Base-by-base conservation (phyloP, 2,113 vertebrate genomes). In the Megaleporinus macrocephalus region DNA sequence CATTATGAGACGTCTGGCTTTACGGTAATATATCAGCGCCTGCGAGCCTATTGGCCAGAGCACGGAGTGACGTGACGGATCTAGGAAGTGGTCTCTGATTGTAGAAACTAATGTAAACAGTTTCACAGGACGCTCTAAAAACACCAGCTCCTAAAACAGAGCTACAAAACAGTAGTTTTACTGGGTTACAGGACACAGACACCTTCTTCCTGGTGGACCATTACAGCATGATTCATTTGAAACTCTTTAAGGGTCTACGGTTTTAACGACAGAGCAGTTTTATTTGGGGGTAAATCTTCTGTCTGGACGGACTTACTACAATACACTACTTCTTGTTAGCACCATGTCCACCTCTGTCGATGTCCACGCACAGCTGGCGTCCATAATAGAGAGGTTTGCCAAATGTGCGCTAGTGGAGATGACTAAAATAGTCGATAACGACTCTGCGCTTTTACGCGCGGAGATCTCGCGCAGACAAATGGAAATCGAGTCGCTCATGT, bases 391-490 rank as follows among this genome's bases (percentile, higher is more conserved):
- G 53, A 81, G 87, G 4, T 84, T 88, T 41, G 82, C 87, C 4
- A 84, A 82, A 47, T 80, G 85, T 3, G 88, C 88, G 11, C 77
- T 89, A 27, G 41, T 86, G 11, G 88, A 89, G 33, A 89, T 89
- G 83, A 87, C 81, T 9, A 86, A 83, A 69, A 72, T 86, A 15
- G 69, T 88, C 14, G 83, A 88, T 22, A 76, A 83, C 20, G 83
- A 85, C 57, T 71, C 83, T 29, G 70, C 84, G 57, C 66, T 83
- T 33, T 79, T 85, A 57, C 85, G 73, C 0, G 66, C 81, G 41
- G 88, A 89, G 73, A 85, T 89, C 26, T 82, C 83, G 18, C 74
- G 87, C 4, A 74, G 88, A 10, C 76, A 87, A 36, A 88, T 83
- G 76, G 88, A 89, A 65, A 78, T 84, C 44, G 83, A 87, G 65